Base-by-base conservation (phyloP, 2,888 invertebrate species). In the Drosophila multiciliata region DNA sequence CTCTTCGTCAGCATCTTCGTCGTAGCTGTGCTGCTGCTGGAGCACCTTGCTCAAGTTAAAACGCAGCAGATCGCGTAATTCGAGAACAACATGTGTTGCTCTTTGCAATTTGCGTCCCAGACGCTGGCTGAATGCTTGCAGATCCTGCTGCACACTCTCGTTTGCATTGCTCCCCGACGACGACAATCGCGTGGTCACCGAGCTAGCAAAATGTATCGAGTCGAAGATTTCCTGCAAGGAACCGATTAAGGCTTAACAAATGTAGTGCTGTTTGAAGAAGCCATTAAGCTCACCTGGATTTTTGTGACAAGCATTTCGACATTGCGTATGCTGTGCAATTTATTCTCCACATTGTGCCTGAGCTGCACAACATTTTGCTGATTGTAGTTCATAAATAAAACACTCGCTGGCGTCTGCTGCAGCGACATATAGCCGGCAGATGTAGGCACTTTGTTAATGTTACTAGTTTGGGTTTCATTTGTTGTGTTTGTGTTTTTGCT, bases 171-270 rank as follows among this genome's bases (percentile, higher is more conserved):
- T 55, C 4, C 71, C 11, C 1, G 67, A 53, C 38, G 70, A 9
- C 1, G 75, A 55, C 42, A 69, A 52, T 2, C 83, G 72, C 7
- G 75, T 52, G 12, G 71, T 55, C 0, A 68, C 49, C 0, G 75
- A 68, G 32, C 82, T 82, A 6, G 82, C 84, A 33, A 91, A 91
- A 58, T 93, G 91, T 80, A 93, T 89, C 0, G 92, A 91, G 69
- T 93, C 93, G 48, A 93, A 93, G 66, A 93, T 92, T 90, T 93
- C 92, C 93, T 93, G 60, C 0, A 80, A 77, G 11, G 15, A 32
- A 40, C 3, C 5, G 11, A 9, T 38, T 17, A 17, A 3, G 7
- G 1, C 1, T 42, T 49, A 32, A 45, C 0, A 23, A 8, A 0
- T 7, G 7, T 0, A 8, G 2, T 11, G 7, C 12, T 2, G 35